These are phyloP conservation scores for Halcyon malimbica DNA, from an alignment of 2,113 vertebrate genomes.

Conservation along the genomic window DNA sequence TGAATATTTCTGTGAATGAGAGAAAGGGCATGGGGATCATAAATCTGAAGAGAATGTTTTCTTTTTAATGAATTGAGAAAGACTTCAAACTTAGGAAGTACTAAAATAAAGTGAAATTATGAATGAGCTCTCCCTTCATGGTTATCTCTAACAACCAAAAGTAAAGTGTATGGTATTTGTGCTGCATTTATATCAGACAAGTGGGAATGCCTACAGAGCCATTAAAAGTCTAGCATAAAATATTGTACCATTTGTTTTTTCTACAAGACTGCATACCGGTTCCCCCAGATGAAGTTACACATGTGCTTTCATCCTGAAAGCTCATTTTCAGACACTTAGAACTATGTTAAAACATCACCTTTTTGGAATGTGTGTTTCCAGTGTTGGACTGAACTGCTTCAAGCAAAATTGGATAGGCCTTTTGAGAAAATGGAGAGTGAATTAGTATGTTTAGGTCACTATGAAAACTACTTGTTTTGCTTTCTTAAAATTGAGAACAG, in stretches of 20 bases:
- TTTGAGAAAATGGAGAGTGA: slow-evolving; percentile 25
- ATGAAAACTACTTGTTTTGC: background rate
- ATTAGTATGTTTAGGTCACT: background rate
- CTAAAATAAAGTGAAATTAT: slow-evolving; percentile 40
- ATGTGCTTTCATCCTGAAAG: slow-evolving; percentile 14
- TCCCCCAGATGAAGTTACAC: slow-evolving; percentile 25
- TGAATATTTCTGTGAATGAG: slow-evolving; percentile 50
- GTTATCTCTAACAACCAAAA: slow-evolving; percentile 35
- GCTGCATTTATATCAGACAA: slow-evolving; percentile 44
- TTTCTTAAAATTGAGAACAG: slow-evolving; percentile 26
- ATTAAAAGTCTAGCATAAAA: slow-evolving; percentile 38
- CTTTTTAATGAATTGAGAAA: slow-evolving; percentile 49
- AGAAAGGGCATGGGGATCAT: slow-evolving; percentile 43
- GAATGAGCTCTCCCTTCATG: slow-evolving; percentile 48
- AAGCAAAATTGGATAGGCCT: slow-evolving; percentile 33
- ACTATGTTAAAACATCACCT: slow-evolving; percentile 52
- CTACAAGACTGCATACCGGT: background rate
- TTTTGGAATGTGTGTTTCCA: slow-evolving; percentile 37
- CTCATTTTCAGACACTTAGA: slow-evolving; percentile 58
- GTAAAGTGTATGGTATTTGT: slow-evolving; percentile 20
- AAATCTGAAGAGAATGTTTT: slow-evolving; percentile 28
- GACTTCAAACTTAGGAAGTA: slow-evolving; percentile 41
- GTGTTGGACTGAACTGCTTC: background rate
- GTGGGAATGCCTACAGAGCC: slow-evolving; percentile 10
- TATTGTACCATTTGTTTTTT: background rate